Conservation (phyloP, 2,113 vertebrate genomes). For the Dicrurus megarhynchus region DNA sequence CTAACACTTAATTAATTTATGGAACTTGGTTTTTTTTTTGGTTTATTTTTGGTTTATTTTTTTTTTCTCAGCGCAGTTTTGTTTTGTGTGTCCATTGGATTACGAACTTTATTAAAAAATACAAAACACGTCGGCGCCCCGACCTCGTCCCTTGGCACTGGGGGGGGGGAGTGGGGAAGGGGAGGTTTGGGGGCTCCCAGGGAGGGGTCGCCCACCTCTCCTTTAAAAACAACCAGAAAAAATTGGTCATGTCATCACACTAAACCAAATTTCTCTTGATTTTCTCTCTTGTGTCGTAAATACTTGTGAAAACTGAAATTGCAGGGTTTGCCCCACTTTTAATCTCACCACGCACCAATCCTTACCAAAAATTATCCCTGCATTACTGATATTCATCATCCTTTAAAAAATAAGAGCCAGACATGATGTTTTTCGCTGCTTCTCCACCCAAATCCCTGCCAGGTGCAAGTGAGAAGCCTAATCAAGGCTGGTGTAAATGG, state of each 20-base stretch:
- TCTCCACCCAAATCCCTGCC: neutral
- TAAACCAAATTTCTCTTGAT: constrained; percentile 29
- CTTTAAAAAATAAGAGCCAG: fast-evolving
- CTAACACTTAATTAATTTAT: constrained; percentile 84
- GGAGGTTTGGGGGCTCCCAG: neutral
- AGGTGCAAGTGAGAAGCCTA: neutral
- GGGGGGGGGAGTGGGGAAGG: neutral
- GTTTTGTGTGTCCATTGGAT: constrained; percentile 86
- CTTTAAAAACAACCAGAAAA: neutral
- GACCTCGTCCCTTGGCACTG: constrained; percentile 8
- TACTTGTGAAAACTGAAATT: constrained; percentile 61
- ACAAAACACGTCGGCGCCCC: constrained; percentile 66
- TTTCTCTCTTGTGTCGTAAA: constrained; percentile 56
- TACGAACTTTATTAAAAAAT: constrained; percentile 87
- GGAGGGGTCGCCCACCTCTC: constrained; percentile 3
- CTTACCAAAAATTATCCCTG: fast-evolving
- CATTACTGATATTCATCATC: fast-evolving
- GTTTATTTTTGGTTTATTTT: neutral
- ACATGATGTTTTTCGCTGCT: fast-evolving
- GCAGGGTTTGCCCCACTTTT: constrained; percentile 64
- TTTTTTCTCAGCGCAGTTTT: constrained; percentile 75
- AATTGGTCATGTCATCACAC: neutral
- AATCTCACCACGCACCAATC: fast-evolving
- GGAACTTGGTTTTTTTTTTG: constrained; percentile 59
- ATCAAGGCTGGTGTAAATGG: neutral